Evolutionary conservation across 2,888 invertebrate species (phyloP), one percentile per base, ranked within the genome.

Genomic region (Crioceris asparagi): DNA sequence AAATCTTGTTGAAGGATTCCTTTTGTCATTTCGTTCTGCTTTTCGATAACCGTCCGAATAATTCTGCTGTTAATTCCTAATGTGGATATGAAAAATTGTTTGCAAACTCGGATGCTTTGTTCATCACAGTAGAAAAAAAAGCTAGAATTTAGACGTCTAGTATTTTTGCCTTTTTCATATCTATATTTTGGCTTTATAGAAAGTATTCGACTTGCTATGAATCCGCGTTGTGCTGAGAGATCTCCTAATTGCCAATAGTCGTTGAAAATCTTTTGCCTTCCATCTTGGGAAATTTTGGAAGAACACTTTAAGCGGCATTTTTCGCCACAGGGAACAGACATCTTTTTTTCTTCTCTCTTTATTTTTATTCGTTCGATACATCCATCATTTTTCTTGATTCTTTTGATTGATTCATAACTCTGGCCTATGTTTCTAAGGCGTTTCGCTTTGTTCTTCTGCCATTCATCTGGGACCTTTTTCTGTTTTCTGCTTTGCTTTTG

Each of bases 291-390:
- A 4, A 33, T 33, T 23, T 33, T 33, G 4, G 2, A 23, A 12
- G 23, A 10, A 10, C 33, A 33, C 5, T 33, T 33, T n/a, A 32
- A 32, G 3, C 32, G 18, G 19, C 32, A 21, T 21, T 32, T 32
- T n/a, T 32, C 32, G 7, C 10, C 15, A 15, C 33, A 33, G 4
- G 23, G 12, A 4, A 25, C 15, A 5, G 14, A 11, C 2, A 33
- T 4, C 3, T 21, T 21, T 21, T 15, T 33, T 23, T 10, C 25
- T 12, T 12, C 33, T 11, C 5, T 14, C 33, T 3, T 12, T 5
- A 23, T 15, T 23, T 33, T 33, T n/a, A 26, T 26, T 26, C 26
- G 3, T 26, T 26, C 12, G 7, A 12, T 26, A 12, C 11, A 11
- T 26, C 26, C 26, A 8, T 26, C 26, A 7, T 3, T 8, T 5